Conservation (phyloP, 2,113 vertebrate genomes). For the Lutjanus erythropterus region DNA sequence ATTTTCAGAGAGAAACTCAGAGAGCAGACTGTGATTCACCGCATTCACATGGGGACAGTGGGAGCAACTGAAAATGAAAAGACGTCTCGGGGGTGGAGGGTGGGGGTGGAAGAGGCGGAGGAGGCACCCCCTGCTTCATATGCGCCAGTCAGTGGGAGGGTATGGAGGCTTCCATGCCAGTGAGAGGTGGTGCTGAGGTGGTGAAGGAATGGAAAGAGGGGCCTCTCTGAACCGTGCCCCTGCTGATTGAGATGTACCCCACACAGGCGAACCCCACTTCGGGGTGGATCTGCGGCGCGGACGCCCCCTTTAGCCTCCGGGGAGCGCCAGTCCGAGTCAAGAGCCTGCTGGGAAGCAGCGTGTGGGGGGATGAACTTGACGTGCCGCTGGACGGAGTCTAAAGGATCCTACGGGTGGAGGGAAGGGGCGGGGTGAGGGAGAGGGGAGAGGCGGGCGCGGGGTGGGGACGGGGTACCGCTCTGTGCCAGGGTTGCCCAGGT, state of each 20-base stretch:
- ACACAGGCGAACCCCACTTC: slow-evolving; percentile 77
- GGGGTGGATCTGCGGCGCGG: slow-evolving; percentile 59
- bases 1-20: slow-evolving; percentile 61
- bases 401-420: slow-evolving; percentile 68
- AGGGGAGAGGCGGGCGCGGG: slow-evolving; percentile 55
- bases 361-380: slow-evolving; percentile 83
- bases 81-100: slow-evolving; percentile 49
- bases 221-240: slow-evolving; percentile 80
- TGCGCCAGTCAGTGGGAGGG: slow-evolving; percentile 63
- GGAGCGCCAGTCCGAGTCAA: slow-evolving; percentile 83
- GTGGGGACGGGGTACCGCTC: slow-evolving; percentile 67
- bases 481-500: slow-evolving; percentile 89
- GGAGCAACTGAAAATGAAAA: slow-evolving; percentile 71
- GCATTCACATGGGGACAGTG: slow-evolving; percentile 70
- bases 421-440: slow-evolving; percentile 44
- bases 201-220: slow-evolving; percentile 59
- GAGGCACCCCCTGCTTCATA: slow-evolving; percentile 45
- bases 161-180: slow-evolving; percentile 65
- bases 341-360: slow-evolving; percentile 84
- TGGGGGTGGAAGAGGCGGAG: not conserved
- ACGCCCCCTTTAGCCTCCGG: slow-evolving; percentile 76
- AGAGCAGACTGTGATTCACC: slow-evolving; percentile 54
- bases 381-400: slow-evolving; percentile 87
- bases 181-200: slow-evolving; percentile 60
- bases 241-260: slow-evolving; percentile 95